These are phyloP conservation scores for Oegoconia quadripuncta DNA, from an alignment of 2,888 invertebrate species.

Conservation along the genomic window DNA sequence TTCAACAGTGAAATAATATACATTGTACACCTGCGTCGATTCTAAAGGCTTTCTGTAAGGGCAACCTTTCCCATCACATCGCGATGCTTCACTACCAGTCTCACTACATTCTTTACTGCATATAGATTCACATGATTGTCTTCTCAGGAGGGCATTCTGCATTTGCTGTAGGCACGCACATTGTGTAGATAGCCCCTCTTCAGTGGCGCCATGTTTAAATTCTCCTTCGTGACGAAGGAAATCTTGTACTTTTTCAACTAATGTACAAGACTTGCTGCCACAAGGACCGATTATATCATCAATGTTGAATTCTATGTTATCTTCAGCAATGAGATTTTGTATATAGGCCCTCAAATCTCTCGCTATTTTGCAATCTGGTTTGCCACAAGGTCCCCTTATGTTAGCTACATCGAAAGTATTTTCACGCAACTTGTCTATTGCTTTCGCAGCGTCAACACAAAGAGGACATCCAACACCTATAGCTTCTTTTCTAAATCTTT, in stretches of 20 bases:
- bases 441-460: constrained; percentile 46
- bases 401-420: constrained; percentile 60
- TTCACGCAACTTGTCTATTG: constrained; percentile 14
- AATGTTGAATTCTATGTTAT: constrained; percentile 50
- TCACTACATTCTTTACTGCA: constrained; percentile 52
- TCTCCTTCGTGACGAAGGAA: constrained; percentile 58
- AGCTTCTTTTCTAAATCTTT: constrained; percentile 53
- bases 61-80: constrained; percentile 48
- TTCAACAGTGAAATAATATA: constrained; percentile 66
- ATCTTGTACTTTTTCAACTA: constrained; percentile 59
- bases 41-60: constrained; percentile 40
- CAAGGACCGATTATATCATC: constrained; percentile 63
- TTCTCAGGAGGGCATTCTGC: constrained; percentile 45
- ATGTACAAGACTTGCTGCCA: constrained; percentile 60
- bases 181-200: constrained; percentile 60
- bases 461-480: constrained; percentile 54
- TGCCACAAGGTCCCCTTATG: constrained; percentile 67
- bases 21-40: constrained; percentile 45
- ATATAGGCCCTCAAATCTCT: constrained; percentile 62
- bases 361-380: constrained; percentile 63
- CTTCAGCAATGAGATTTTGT: constrained; percentile 61
- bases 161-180: constrained; percentile 61
- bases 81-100: constrained; percentile 34
- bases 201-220: constrained; percentile 38
- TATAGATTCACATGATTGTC: constrained; percentile 38